Evolutionary conservation across 2,797 vertebrate genomes (phyloP).

Genomic region (Notolepis coatsorum): DNA sequence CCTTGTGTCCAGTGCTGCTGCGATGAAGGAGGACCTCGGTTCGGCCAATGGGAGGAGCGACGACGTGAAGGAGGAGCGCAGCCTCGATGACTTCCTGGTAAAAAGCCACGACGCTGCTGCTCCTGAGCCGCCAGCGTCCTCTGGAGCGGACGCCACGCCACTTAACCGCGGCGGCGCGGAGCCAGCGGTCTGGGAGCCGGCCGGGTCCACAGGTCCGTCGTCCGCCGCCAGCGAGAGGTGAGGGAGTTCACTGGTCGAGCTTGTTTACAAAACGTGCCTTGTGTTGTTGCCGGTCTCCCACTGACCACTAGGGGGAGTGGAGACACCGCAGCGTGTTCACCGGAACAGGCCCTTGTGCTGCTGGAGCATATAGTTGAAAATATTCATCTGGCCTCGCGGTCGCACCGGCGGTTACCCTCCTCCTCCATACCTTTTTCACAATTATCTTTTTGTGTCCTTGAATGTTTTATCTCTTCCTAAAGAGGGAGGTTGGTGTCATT

Average conservation of each 20-base stretch:
- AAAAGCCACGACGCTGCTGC: conserved; percentile 25
- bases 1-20: conserved; percentile 40
- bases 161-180: conserved; percentile 38
- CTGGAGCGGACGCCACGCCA: conserved; percentile 30
- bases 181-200: conserved; percentile 27
- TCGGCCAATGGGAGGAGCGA: conserved; percentile 2
- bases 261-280: conserved; percentile 31
- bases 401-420: no score
- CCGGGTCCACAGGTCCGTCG: conserved; percentile 24
- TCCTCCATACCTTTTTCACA: no score
- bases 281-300: neutral
- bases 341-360: no score
- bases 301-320: conserved; percentile 62
- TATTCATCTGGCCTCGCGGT: no score
- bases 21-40: conserved; percentile 6
- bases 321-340: conserved; percentile 12
- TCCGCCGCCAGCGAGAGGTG: conserved; percentile 57
- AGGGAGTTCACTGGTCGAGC: conserved; percentile 41
- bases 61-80: neutral
- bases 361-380: no score
- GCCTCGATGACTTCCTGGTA: neutral
- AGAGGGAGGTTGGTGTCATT: no score
- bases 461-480: no score
- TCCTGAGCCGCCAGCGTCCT: conserved; percentile 35
- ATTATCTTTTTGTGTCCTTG: no score